phyloP scores from a whole-genome alignment of 1,140 invertebrate genomes.

The Aphidius gifuensis region DNA sequence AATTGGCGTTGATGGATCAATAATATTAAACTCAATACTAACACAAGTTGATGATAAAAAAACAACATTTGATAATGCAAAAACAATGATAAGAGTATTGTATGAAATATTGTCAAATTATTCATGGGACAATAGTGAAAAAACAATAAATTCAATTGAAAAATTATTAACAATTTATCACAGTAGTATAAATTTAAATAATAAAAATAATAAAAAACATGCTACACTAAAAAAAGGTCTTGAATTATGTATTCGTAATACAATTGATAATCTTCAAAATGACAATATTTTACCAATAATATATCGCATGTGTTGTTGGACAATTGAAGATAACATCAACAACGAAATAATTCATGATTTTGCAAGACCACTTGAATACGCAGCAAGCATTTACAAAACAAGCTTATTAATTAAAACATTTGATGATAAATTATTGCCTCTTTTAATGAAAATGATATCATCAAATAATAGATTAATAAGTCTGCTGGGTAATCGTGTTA shows the following conservation, averaged over 20 bases:
- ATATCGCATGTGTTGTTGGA: conserved; percentile 46
- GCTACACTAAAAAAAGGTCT: conserved; percentile 34
- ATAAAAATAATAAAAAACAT: conserved; percentile 24
- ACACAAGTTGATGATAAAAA: conserved; percentile 32
- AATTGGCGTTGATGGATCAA: background rate
- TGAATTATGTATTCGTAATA: conserved; percentile 51
- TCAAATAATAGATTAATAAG: conserved; percentile 50
- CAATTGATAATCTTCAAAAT: conserved; percentile 46
- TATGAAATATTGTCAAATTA: conserved; percentile 52
- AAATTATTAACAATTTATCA: conserved; percentile 54
- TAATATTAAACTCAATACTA: conserved; percentile 26
- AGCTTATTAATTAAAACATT: conserved; percentile 47
- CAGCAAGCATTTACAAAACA: conserved; percentile 50
- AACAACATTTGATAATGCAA: conserved; percentile 22
- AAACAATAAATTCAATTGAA: conserved; percentile 43
- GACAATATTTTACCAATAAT: conserved; percentile 45
- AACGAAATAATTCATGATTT: conserved; percentile 50
- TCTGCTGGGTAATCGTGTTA: conserved; percentile 55
- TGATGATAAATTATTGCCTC: conserved; percentile 45
- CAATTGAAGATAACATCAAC: conserved; percentile 37
- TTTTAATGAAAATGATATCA: conserved; percentile 53
- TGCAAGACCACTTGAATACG: conserved; percentile 53
- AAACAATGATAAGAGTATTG: conserved; percentile 46
- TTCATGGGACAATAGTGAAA: conserved; percentile 52
- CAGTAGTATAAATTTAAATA: conserved; percentile 44